A percentile compares a stretch with the other conserved stretches of the same genome.
Evolutionary conservation across 1,140 invertebrate species (phyloP).

Genomic region (Caenorhabditis briggsae): DNA sequence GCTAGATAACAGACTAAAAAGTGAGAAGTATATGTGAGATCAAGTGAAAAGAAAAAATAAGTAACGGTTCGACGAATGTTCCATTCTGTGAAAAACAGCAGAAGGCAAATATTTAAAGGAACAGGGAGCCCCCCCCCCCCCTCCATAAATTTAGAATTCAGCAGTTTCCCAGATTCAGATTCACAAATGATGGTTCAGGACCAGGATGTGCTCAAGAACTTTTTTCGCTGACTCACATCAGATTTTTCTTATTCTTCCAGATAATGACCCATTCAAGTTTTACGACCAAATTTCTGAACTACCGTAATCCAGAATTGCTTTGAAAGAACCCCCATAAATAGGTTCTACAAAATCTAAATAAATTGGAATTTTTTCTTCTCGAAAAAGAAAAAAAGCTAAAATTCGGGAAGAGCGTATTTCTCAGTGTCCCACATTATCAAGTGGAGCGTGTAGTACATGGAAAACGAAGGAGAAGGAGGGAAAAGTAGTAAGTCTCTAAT

Average conservation of each 20-base stretch:
- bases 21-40: neutral
- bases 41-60: conserved; percentile 25
- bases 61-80: conserved; percentile 52
- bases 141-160: neutral
- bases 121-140: neutral
- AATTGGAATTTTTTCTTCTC: neutral
- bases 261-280: neutral
- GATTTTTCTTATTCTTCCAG: neutral
- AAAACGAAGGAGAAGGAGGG: neutral
- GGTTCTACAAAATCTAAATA: neutral
- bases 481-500: neutral
- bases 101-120: neutral
- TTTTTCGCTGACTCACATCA: no score
- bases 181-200: no score
- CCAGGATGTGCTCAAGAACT: no score
- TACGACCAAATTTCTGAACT: no score
- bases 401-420: conserved; percentile 10
- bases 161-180: neutral
- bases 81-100: neutral
- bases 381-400: neutral
- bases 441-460: neutral
- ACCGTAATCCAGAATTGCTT: no score
- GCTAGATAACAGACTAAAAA: neutral
- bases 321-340: no score
- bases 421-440: conserved; percentile 5